Percentiles rank a stretch among this genome's conserved stretches.
Evolutionary conservation across 2,113 vertebrate genomes (phyloP).

Genomic region (Labeo catla): DNA sequence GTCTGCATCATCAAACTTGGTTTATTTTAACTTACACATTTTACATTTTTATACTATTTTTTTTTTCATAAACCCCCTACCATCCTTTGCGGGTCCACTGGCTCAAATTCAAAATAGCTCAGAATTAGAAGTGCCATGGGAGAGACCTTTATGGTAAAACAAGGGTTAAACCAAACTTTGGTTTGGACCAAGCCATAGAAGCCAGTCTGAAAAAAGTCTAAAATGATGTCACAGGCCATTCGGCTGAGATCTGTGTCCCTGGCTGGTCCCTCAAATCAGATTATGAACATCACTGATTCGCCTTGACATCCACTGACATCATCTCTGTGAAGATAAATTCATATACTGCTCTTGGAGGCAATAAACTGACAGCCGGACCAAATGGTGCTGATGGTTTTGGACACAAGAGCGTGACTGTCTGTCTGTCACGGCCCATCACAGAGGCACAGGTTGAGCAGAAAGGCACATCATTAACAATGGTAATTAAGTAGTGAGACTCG

Average conservation of each 20-base stretch:
- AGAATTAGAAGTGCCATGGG: too few species aligned
- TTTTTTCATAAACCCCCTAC: not conserved
- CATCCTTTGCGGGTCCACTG: not conserved
- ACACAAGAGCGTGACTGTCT: constrained; percentile 24
- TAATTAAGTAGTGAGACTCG: constrained; percentile 58
- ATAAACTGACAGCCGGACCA: constrained; percentile 20
- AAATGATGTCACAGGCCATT: not conserved
- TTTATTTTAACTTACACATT: too few species aligned
- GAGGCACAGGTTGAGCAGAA: constrained; percentile 47
- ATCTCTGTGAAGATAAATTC: constrained; percentile 23
- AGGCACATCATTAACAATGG: constrained; percentile 64
- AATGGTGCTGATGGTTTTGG: constrained; percentile 34
- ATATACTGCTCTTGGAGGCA: constrained; percentile 42
- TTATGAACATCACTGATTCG: constrained; percentile 19
- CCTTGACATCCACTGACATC: constrained; percentile 10
- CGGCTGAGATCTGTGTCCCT: not conserved
- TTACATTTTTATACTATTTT: not conserved
- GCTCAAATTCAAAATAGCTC: not conserved
- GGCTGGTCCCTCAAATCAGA: constrained; percentile 18
- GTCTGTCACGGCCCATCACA: constrained; percentile 42
- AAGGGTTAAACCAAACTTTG: not conserved
- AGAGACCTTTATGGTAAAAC: not conserved
- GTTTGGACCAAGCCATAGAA: not conserved
- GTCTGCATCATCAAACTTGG: too few species aligned
- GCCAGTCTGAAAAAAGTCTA: not conserved